These are phyloP conservation scores for Synanthedon tipuliformis DNA, from an alignment of 2,888 invertebrate genomes.

Conservation along the genomic window DNA sequence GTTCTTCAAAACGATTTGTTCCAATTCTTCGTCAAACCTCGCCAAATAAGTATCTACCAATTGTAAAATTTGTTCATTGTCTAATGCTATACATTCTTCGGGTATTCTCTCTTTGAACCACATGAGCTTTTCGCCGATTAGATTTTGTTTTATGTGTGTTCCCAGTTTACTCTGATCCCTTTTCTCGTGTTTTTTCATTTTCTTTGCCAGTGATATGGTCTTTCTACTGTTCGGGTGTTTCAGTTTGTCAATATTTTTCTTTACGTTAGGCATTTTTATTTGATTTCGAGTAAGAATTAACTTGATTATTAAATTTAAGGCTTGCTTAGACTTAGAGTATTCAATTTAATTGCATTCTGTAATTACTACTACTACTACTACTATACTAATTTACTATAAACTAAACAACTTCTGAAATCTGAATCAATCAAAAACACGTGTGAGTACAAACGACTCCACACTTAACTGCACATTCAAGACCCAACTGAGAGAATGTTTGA, in stretches of 20 bases:
- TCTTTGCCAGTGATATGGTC: slow-evolving; percentile 78
- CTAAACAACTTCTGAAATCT: too few species aligned
- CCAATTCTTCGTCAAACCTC: slow-evolving; percentile 80
- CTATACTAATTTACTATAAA: too few species aligned
- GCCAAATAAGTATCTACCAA: slow-evolving; percentile 68
- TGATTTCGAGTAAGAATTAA: too few species aligned
- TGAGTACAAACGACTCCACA: too few species aligned
- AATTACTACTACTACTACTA: too few species aligned
- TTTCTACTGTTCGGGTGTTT: slow-evolving; percentile 90
- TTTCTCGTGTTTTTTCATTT: slow-evolving; percentile 73
- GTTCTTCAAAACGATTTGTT: slow-evolving; percentile 82
- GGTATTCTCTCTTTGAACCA: slow-evolving; percentile 82
- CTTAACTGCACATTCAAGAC: too few species aligned
- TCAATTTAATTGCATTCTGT: too few species aligned
- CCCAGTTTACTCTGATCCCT: slow-evolving; percentile 73
- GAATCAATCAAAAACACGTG: too few species aligned
- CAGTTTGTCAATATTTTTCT: slow-evolving; percentile 59
- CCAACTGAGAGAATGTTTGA: too few species aligned
- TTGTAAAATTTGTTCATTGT: slow-evolving; percentile 70
- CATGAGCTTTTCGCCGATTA: slow-evolving; percentile 79
- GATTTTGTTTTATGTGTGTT: slow-evolving; percentile 77
- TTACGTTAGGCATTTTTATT: slow-evolving; percentile 47
- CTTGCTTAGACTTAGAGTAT: too few species aligned
- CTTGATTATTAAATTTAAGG: too few species aligned
- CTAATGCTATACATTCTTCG: slow-evolving; percentile 62